phyloP scores from a whole-genome alignment of 1,140 invertebrate species.

The Agraylea sexmaculata region DNA sequence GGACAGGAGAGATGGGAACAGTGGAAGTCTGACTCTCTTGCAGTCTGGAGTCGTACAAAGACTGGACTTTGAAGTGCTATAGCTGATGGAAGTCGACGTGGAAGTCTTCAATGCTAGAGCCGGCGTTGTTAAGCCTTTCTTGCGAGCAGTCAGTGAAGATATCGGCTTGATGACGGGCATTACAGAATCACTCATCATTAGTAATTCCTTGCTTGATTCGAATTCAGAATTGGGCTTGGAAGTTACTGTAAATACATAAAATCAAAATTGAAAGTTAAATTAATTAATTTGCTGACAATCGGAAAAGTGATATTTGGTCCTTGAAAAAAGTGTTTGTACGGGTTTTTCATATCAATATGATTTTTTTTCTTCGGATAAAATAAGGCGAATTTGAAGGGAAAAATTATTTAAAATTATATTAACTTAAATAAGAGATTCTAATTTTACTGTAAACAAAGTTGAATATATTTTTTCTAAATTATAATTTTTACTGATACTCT shows the following conservation, averaged over 20 bases:
- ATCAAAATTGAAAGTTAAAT: conserved; percentile 5
- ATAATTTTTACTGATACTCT: too few species aligned
- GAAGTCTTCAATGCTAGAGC: conserved; percentile 24
- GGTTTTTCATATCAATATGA: too few species aligned
- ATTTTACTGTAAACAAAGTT: too few species aligned
- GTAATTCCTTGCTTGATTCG: conserved; percentile 34
- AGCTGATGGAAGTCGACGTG: conserved; percentile 18
- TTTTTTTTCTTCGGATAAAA: too few species aligned
- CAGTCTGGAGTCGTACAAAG: conserved; percentile 13
- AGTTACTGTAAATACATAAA: conserved; percentile 16
- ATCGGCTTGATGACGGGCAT: conserved; percentile 25
- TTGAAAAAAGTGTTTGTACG: too few species aligned
- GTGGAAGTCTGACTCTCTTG: conserved; percentile 9
- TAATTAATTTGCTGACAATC: background rate
- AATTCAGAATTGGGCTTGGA: conserved; percentile 16
- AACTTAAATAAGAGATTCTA: too few species aligned
- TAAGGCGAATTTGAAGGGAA: too few species aligned
- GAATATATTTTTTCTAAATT: too few species aligned
- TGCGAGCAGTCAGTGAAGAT: conserved; percentile 24
- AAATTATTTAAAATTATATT: too few species aligned
- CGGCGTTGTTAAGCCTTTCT: conserved; percentile 19
- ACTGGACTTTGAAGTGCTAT: conserved; percentile 4
- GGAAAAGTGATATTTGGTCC: too few species aligned
- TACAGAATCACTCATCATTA: conserved; percentile 37
- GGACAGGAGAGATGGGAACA: background rate